A percentile compares a stretch with the other conserved stretches of the same genome.
Conservation (phyloP, 2,888 invertebrate species). For the Watsonalla binaria region DNA sequence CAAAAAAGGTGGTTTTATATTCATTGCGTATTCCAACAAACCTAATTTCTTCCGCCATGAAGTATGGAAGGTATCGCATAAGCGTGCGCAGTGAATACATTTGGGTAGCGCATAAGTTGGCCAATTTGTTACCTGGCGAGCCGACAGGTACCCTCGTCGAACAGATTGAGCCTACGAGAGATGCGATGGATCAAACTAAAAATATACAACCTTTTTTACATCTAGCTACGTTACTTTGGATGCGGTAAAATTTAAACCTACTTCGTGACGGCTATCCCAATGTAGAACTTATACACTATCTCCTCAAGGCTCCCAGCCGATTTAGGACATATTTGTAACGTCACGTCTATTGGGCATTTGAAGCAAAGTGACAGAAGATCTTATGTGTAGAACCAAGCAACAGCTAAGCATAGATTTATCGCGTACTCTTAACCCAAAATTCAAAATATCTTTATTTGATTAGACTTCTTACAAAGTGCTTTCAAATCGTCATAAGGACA, state of each 20-base stretch:
- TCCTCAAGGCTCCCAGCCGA: too few relatives aligned
- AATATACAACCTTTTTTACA: conserved; percentile 32
- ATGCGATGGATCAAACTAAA: conserved; percentile 50
- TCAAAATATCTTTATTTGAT: too few relatives aligned
- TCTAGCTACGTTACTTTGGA: conserved; percentile 6
- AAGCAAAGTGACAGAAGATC: too few relatives aligned
- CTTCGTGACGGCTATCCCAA: conserved; percentile 3
- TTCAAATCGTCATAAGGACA: too few relatives aligned
- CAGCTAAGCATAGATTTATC: too few relatives aligned
- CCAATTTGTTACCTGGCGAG: conserved; percentile 62
- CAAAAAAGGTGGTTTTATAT: too few relatives aligned
- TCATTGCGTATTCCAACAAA: not conserved
- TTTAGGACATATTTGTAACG: too few relatives aligned
- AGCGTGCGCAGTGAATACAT: conserved; percentile 19
- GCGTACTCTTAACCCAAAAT: too few relatives aligned
- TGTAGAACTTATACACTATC: not conserved
- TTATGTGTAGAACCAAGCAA: too few relatives aligned
- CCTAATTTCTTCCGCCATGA: not conserved
- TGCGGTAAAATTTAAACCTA: not conserved
- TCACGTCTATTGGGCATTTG: too few relatives aligned
- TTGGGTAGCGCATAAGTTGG: conserved; percentile 50
- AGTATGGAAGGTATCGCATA: not conserved
- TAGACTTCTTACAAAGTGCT: too few relatives aligned
- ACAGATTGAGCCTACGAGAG: conserved; percentile 56
- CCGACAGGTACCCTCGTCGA: conserved; percentile 43